phyloP scores from a whole-genome alignment of 1,140 invertebrate species.

The Riptortus pedestris region DNA sequence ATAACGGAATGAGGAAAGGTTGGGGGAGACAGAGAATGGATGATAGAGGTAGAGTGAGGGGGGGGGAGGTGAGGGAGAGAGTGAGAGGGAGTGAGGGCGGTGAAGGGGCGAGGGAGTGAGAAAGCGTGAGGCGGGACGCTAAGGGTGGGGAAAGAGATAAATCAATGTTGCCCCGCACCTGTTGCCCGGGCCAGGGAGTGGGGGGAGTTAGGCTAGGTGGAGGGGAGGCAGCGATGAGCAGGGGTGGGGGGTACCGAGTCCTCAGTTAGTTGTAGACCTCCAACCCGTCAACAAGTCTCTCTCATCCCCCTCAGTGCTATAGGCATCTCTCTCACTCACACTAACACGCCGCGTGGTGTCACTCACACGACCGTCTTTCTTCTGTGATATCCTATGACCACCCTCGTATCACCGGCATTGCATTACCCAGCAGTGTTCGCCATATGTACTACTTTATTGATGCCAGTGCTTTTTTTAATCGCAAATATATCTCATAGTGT shows the following conservation, averaged over 20 bases:
- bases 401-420: background rate
- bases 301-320: constrained; percentile 5
- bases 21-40: too few relatives aligned
- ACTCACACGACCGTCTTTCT: background rate
- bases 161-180: constrained; percentile 9
- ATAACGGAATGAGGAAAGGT: too few relatives aligned
- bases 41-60: too few relatives aligned
- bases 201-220: background rate
- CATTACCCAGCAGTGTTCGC: background rate
- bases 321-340: background rate
- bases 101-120: too few relatives aligned
- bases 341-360: too few relatives aligned
- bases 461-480: constrained; percentile 2
- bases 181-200: background rate
- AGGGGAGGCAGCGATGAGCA: too few relatives aligned
- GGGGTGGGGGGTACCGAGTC: background rate
- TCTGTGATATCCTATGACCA: constrained; percentile 9
- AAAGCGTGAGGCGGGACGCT: background rate
- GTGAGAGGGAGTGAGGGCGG: too few relatives aligned
- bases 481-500: too few relatives aligned
- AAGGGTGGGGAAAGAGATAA: background rate
- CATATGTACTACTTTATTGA: too few relatives aligned
- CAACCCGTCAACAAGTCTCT: constrained; percentile 7
- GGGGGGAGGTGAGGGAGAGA: too few relatives aligned
- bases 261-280: constrained; percentile 4